Conservation (phyloP, 1,140 invertebrate species). For the Stegodyphus dumicola region DNA sequence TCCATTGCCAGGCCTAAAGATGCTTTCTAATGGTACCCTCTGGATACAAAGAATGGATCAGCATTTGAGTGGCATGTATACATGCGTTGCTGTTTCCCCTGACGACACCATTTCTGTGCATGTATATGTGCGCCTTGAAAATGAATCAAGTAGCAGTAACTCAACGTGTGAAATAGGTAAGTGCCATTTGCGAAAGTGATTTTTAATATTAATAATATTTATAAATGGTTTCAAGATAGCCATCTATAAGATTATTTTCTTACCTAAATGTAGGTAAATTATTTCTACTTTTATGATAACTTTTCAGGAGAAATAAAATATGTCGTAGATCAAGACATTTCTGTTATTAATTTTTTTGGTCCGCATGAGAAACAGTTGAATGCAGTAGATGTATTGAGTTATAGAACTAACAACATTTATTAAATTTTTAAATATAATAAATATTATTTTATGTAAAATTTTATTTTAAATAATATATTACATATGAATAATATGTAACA, state of each 20-base stretch:
- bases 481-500: too few relatives aligned
- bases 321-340: neutral
- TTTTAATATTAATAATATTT: too few relatives aligned
- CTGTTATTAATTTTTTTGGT: too few relatives aligned
- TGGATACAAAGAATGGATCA: slow-evolving; percentile 54
- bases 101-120: slow-evolving; percentile 17
- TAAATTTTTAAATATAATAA: too few relatives aligned
- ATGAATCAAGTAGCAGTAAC: slow-evolving; percentile 18
- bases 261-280: neutral
- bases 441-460: too few relatives aligned
- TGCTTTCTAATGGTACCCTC: slow-evolving; percentile 25
- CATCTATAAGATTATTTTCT: neutral
- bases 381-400: too few relatives aligned
- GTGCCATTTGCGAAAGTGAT: neutral
- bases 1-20: slow-evolving; percentile 32
- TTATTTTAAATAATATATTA: too few relatives aligned
- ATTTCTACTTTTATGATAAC: neutral
- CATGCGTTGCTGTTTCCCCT: slow-evolving; percentile 31
- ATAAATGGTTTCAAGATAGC: too few relatives aligned
- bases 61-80: slow-evolving; percentile 32
- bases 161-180: slow-evolving; percentile 55
- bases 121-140: slow-evolving; percentile 28
- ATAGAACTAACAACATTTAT: too few relatives aligned
- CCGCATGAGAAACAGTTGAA: too few relatives aligned
- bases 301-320: neutral